A percentile compares a stretch with the other conserved stretches of the same genome.
These are phyloP conservation scores for Dastarcus helophoroides DNA, from an alignment of 2,888 invertebrate species.

Conservation along the genomic window DNA sequence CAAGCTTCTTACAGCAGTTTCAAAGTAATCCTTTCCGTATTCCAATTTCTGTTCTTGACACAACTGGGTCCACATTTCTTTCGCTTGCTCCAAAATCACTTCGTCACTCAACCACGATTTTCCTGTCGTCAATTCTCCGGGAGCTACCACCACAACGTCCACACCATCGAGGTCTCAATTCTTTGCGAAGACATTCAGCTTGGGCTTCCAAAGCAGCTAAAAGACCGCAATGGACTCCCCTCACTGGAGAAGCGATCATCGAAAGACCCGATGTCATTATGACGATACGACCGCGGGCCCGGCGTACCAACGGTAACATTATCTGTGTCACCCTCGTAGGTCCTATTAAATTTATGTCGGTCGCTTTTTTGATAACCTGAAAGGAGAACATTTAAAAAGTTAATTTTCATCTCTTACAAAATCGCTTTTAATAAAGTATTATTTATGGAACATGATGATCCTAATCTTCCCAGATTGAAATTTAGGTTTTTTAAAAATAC, in stretches of 20 bases:
- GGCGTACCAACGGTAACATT: slow-evolving; percentile 69
- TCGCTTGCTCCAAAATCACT: slow-evolving; percentile 45
- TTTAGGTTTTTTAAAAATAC: too few species aligned
- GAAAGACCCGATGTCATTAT: slow-evolving; percentile 72
- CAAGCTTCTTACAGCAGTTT: slow-evolving; percentile 63
- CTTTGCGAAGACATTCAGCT: slow-evolving; percentile 58
- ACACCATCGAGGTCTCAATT: slow-evolving; percentile 64
- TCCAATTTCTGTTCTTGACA: slow-evolving; percentile 64
- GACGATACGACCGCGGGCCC: slow-evolving; percentile 68
- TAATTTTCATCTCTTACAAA: too few species aligned
- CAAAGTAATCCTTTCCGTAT: slow-evolving; percentile 76
- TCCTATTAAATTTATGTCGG: slow-evolving; percentile 70
- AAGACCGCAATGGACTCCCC: slow-evolving; percentile 70
- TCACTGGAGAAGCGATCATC: slow-evolving; percentile 65
- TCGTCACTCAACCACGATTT: slow-evolving; percentile 64
- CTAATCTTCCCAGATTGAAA: too few species aligned
- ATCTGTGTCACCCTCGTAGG: slow-evolving; percentile 48
- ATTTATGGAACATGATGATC: too few species aligned
- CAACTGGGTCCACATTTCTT: slow-evolving; percentile 71
- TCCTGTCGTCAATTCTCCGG: slow-evolving; percentile 75
- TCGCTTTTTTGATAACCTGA: slow-evolving; percentile 41
- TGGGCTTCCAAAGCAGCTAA: slow-evolving; percentile 71
- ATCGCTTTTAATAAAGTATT: too few species aligned
- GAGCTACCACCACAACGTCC: slow-evolving; percentile 72
- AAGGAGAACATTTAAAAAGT: too few species aligned